These are phyloP conservation scores for Cryptoprocta ferox DNA, from an alignment of 2,797 vertebrate genomes.

Conservation along the genomic window DNA sequence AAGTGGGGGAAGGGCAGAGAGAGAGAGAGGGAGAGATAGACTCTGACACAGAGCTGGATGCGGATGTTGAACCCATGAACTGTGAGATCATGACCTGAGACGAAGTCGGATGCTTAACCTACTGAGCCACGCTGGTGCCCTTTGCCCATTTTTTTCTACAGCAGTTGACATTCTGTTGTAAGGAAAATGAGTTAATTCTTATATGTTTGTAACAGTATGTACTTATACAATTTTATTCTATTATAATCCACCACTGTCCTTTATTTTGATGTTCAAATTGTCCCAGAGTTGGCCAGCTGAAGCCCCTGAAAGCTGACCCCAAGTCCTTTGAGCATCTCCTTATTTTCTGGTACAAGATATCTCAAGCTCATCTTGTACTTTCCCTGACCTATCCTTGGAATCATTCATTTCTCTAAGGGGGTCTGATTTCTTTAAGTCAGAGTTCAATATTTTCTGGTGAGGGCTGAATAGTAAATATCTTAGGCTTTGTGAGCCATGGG, in stretches of 20 bases:
- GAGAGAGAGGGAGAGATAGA: no score
- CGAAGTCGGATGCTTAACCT: no score
- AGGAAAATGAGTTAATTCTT: neutral
- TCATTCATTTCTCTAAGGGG: neutral
- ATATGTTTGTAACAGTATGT: neutral
- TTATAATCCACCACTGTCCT: neutral
- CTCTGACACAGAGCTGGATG: no score
- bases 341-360: neutral
- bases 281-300: neutral
- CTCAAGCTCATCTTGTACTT: neutral
- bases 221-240: neutral
- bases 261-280: neutral
- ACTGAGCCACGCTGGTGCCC: no score
- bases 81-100: no score
- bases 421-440: neutral
- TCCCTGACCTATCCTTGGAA: neutral
- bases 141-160: neutral
- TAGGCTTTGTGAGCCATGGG: neutral
- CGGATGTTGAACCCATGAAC: no score
- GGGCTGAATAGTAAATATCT: neutral
- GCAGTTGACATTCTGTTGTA: neutral
- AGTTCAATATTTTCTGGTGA: neutral
- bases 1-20: no score
- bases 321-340: neutral
- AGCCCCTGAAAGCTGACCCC: neutral